Percentiles rank a stretch among this genome's conserved stretches.
These are phyloP conservation scores for Danio tinwini DNA, from an alignment of 2,797 vertebrate species.

Conservation along the genomic window DNA sequence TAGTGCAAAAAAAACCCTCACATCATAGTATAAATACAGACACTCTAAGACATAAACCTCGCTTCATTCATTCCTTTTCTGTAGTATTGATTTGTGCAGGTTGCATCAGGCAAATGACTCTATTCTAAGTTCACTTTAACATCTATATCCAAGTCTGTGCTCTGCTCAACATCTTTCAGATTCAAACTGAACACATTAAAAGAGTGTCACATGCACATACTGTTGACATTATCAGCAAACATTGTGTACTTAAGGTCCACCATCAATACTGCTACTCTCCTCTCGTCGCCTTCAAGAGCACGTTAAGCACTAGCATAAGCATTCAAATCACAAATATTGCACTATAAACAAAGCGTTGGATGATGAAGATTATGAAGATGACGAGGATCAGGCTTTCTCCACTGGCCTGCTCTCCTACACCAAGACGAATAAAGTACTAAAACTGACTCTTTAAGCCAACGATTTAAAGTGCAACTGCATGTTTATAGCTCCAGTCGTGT, in stretches of 20 bases:
- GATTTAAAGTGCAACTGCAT: neutral
- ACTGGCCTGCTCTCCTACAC: slow-evolving; percentile 57
- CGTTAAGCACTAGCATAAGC: neutral
- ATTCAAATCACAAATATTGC: neutral
- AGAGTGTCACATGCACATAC: neutral
- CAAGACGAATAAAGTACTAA: slow-evolving; percentile 62
- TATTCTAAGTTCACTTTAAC: neutral
- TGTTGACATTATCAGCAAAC: slow-evolving; percentile 4
- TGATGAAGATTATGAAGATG: slow-evolving; percentile 18
- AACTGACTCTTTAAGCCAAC: slow-evolving; percentile 43
- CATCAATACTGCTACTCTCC: neutral
- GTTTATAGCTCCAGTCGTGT: neutral
- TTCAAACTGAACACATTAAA: neutral
- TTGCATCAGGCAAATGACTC: neutral
- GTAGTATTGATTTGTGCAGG: neutral
- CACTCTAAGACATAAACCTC: neutral
- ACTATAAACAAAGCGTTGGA: neutral
- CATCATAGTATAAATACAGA: neutral
- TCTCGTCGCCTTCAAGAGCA: neutral
- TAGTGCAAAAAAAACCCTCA: neutral
- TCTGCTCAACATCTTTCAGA: neutral
- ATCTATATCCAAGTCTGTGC: neutral
- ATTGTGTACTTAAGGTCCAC: neutral
- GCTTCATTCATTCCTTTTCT: neutral
- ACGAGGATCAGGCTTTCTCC: slow-evolving; percentile 34